phyloP scores from a whole-genome alignment of 2,113 vertebrate genomes.

The Falco punctatus region DNA sequence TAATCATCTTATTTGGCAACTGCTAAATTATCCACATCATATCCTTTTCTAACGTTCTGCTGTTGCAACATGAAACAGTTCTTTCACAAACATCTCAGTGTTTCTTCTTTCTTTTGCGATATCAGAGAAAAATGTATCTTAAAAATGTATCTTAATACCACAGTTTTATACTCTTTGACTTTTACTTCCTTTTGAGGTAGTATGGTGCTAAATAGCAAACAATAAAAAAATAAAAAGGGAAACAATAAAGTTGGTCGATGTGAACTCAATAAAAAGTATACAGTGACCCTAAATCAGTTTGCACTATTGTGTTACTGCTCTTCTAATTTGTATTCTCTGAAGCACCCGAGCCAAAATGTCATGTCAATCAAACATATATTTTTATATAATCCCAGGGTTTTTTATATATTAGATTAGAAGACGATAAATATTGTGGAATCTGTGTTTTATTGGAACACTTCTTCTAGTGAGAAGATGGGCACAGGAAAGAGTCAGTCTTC shows the following conservation, averaged over 20 bases:
- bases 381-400: neutral
- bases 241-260: neutral
- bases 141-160: neutral
- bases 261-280: neutral
- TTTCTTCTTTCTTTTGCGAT: neutral
- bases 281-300: neutral
- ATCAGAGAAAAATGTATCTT: neutral
- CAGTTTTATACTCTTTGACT: neutral
- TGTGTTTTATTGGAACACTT: neutral
- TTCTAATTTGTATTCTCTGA: neutral
- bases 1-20: constrained; percentile 60
- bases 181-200: neutral
- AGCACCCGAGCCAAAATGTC: neutral
- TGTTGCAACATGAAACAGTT: constrained; percentile 15
- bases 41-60: constrained; percentile 20
- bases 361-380: neutral
- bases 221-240: neutral
- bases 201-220: neutral
- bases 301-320: neutral
- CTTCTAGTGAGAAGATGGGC: neutral
- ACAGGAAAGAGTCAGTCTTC: neutral
- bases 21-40: constrained; percentile 40
- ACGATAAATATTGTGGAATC: neutral
- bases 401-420: neutral
- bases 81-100: neutral